These are phyloP conservation scores for Nannoperca australis DNA, from an alignment of 2,797 vertebrate species.

Conservation along the genomic window DNA sequence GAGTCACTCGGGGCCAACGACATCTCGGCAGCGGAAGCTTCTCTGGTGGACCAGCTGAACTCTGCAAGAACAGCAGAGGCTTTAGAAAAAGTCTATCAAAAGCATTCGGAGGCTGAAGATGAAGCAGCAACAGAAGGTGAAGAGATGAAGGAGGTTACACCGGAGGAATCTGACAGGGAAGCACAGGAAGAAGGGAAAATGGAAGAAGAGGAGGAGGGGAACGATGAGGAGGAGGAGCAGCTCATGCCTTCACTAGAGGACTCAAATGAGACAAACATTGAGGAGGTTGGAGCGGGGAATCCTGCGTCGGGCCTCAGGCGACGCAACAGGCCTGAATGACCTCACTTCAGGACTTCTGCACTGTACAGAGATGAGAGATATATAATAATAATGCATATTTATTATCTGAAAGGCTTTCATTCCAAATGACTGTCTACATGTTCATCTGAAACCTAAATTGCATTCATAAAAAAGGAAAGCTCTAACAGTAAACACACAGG, in stretches of 20 bases:
- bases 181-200: conserved; percentile 5
- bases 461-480: conserved; percentile 9
- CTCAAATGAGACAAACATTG: conserved; percentile 55
- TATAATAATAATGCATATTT: conserved; percentile 53
- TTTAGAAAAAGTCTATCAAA: conserved; percentile 23
- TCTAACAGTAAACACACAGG: background rate
- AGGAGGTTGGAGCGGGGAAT: conserved; percentile 61
- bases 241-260: conserved; percentile 68
- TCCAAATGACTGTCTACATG: conserved; percentile 38
- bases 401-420: conserved; percentile 50
- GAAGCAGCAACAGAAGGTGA: conserved; percentile 48
- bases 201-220: conserved; percentile 31
- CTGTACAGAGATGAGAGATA: conserved; percentile 27
- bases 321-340: conserved; percentile 87
- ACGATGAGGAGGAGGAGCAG: conserved; percentile 36
- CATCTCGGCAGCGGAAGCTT: conserved; percentile 43
- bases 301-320: conserved; percentile 81
- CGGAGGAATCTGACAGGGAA: conserved; percentile 45
- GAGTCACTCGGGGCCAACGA: conserved; percentile 84
- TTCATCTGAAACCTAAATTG: conserved; percentile 6
- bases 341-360: conserved; percentile 10
- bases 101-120: conserved; percentile 15
- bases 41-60: background rate
- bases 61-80: background rate
- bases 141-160: conserved; percentile 44